Evolutionary conservation across 2,888 invertebrate genomes (phyloP), one percentile per base, ranked within the genome.

Genomic region (Glyphotaelius pellucidus): DNA sequence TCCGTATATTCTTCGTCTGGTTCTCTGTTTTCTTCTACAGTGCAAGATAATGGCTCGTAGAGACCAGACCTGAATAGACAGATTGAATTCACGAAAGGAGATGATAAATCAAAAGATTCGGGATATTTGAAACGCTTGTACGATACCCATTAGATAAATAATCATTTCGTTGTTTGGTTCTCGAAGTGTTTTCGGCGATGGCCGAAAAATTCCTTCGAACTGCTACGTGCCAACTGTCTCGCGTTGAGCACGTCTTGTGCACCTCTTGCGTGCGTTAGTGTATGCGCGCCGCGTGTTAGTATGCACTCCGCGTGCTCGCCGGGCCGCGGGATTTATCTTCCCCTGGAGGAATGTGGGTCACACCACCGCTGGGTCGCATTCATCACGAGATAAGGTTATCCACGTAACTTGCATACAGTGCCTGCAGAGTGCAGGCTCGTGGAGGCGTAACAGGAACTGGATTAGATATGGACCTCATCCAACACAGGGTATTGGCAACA

Each of bases 261-360:
- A 67, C 80, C 19, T 67, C 52, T 88, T 52, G 88, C 80, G 89
- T 25, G 42, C 79, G 80, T 32, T 67, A 67, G 67, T 67, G 89
- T 38, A 89, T 38, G 80, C 38, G 38, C 89, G 80, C 42, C 12
- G 79, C 79, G 12, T 31, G 47, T 89, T 89, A 67, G 80, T 89
- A 89, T 89, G 80, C 89, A 38, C 89, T 38, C 30, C 89, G 80
- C 38, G 80, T 35, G 47, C 79, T 79, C 67, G 31, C 89, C 89
- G 35, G 67, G 67, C 89, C 89, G 80, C 67, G 67, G 89, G 80
- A 89, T 89, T 89, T 89, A 89, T 89, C 89, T 89, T 89, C 89
- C 67, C 38, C 30, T 79, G n/a, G 80, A 89, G 89, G 89, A 89
- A 89, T 89, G 89, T 89, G 80, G 89, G 89, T 89, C 89, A 89